phyloP scores from a whole-genome alignment of 2,113 vertebrate species.

The Triplophysa rosa region DNA sequence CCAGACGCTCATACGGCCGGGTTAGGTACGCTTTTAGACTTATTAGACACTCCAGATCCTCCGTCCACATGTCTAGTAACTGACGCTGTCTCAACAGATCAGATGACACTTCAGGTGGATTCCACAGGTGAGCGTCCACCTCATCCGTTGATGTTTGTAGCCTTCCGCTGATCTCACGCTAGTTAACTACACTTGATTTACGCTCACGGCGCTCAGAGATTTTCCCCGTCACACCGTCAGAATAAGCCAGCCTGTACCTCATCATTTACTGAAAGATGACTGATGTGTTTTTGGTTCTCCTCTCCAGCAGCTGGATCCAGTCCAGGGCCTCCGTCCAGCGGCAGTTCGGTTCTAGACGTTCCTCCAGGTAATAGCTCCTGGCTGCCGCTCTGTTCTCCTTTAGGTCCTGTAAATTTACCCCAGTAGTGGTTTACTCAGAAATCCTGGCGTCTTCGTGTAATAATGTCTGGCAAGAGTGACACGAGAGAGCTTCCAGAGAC shows the following conservation, averaged over 20 bases:
- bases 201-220: neutral
- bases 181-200: conserved; percentile 5
- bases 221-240: conserved; percentile 14
- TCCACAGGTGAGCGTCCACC: conserved; percentile 52
- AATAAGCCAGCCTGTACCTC: conserved; percentile 15
- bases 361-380: conserved; percentile 58
- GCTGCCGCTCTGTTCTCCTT: conserved; percentile 19
- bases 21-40: conserved; percentile 58
- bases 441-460: conserved; percentile 23
- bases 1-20: conserved; percentile 50
- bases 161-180: neutral
- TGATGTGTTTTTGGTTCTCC: conserved; percentile 35
- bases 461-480: conserved; percentile 22
- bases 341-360: conserved; percentile 57
- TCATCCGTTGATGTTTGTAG: conserved; percentile 5
- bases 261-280: conserved; percentile 28
- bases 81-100: conserved; percentile 51
- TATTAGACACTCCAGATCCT: conserved; percentile 28
- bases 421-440: conserved; percentile 2
- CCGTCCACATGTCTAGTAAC: conserved; percentile 50
- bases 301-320: conserved; percentile 51
- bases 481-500: neutral
- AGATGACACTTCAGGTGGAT: conserved; percentile 48
- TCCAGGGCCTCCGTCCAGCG: conserved; percentile 52
- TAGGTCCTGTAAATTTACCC: conserved; percentile 44